Percentiles rank a stretch among this genome's conserved stretches.
phyloP scores from a whole-genome alignment of 1,140 invertebrate species.

The Trachymyrmex cornetzi region DNA sequence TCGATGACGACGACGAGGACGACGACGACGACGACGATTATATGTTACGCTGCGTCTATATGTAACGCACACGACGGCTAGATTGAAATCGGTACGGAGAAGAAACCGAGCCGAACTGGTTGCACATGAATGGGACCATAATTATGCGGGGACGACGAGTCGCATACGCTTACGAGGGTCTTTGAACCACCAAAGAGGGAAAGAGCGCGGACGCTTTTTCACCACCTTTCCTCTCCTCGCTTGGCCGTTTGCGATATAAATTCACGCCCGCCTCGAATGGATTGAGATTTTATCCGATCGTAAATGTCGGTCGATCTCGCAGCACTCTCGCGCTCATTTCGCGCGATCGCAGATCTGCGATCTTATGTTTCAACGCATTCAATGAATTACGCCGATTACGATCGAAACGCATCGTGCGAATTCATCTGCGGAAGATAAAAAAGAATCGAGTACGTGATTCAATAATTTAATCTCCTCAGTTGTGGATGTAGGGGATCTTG shows the following conservation, averaged over 20 bases:
- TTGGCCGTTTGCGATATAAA: conserved; percentile 34
- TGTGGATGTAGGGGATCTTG: neutral
- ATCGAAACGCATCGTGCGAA: neutral
- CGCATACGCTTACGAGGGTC: conserved; percentile 64
- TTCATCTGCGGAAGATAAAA: neutral
- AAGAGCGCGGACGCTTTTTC: conserved; percentile 34
- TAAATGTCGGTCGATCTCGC: conserved; percentile 37
- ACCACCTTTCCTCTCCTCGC: neutral
- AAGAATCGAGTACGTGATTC: neutral
- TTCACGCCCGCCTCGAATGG: conserved; percentile 24
- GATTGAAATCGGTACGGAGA: conserved; percentile 65
- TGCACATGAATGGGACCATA: conserved; percentile 67
- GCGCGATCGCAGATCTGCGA: conserved; percentile 12
- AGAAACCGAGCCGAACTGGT: conserved; percentile 67
- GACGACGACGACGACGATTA: conserved; percentile 13
- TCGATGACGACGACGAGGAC: conserved; percentile 17
- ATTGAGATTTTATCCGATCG: conserved; percentile 55
- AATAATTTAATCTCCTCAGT: neutral
- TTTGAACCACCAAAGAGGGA: conserved; percentile 46
- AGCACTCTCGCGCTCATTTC: conserved; percentile 21
- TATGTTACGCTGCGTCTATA: conserved; percentile 41
- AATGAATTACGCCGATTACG: neutral
- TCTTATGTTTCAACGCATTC: neutral
- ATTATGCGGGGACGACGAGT: conserved; percentile 64
- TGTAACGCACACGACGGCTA: conserved; percentile 39